These are phyloP conservation scores for Dorcus parallelipipedus DNA, from an alignment of 2,888 invertebrate species.

Conservation along the genomic window DNA sequence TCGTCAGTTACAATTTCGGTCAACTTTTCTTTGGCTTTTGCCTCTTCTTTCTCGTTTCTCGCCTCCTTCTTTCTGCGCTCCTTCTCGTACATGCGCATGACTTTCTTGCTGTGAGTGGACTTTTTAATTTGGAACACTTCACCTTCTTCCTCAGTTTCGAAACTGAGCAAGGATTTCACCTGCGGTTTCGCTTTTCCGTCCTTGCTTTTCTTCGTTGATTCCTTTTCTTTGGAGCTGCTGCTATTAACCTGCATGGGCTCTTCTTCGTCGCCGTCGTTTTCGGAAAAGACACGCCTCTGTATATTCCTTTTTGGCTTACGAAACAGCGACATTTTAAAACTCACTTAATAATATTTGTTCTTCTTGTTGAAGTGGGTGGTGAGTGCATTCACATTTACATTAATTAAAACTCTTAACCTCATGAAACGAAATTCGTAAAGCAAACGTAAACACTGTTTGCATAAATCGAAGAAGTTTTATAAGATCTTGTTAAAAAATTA, in stretches of 20 bases:
- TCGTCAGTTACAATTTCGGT: slow-evolving; percentile 69
- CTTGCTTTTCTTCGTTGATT: slow-evolving; percentile 29
- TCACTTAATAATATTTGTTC: background rate
- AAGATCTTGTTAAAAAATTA: too few species aligned
- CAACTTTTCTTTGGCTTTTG: slow-evolving; percentile 52
- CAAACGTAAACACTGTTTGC: too few species aligned
- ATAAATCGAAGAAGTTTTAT: too few species aligned
- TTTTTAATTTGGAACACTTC: slow-evolving; percentile 95
- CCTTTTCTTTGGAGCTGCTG: slow-evolving; percentile 37
- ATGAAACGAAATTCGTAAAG: too few species aligned
- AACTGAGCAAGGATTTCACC: slow-evolving; percentile 67
- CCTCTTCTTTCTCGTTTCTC: slow-evolving; percentile 38
- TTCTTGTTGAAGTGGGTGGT: too few species aligned
- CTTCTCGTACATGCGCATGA: slow-evolving; percentile 80
- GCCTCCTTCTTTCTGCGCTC: slow-evolving; percentile 64
- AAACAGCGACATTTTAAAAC: slow-evolving; percentile 70
- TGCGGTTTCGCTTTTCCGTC: slow-evolving; percentile 41
- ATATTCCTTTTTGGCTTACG: slow-evolving; percentile 85
- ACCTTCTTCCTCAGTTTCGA: slow-evolving; percentile 74
- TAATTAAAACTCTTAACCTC: too few species aligned
- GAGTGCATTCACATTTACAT: too few species aligned
- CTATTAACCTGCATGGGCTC: slow-evolving; percentile 43
- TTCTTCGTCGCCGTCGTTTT: slow-evolving; percentile 60
- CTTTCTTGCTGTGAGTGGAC: slow-evolving; percentile 87
- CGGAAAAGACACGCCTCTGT: slow-evolving; percentile 70